A percentile compares a stretch with the other conserved stretches of the same genome.
Evolutionary conservation across 1,140 invertebrate species (phyloP).

Genomic region (Pseudomyrmex cubaensis): DNA sequence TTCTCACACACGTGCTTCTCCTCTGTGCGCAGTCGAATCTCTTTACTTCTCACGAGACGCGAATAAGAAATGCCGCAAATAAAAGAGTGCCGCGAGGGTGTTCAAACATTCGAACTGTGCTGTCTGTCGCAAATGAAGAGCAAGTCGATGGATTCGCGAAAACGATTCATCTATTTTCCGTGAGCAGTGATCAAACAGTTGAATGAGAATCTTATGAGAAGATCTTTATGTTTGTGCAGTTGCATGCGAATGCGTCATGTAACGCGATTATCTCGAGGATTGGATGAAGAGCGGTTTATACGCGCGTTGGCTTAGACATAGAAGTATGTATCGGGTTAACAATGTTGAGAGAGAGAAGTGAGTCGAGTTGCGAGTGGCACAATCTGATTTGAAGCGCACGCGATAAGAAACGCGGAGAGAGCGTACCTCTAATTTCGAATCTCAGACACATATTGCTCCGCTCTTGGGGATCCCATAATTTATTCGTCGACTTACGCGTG

Average conservation of each 20-base stretch:
- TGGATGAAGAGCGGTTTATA: conserved; percentile 37
- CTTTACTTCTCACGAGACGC: conserved; percentile 1
- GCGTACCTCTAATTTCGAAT: conserved; percentile 26
- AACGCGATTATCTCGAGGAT: conserved; percentile 47
- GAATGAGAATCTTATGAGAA: conserved; percentile 1
- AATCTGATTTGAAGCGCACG: conserved; percentile 58
- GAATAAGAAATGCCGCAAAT: background rate
- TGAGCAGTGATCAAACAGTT: conserved; percentile 20
- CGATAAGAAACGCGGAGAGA: conserved; percentile 50
- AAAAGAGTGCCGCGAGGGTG: background rate
- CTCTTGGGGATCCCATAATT: conserved; percentile 32
- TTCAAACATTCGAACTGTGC: conserved; percentile 16
- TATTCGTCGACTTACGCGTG: conserved; percentile 27
- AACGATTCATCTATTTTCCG: conserved; percentile 34
- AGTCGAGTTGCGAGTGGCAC: conserved; percentile 28
- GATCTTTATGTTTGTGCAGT: conserved; percentile 43
- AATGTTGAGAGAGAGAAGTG: conserved; percentile 29
- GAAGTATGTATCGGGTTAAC: conserved; percentile 52
- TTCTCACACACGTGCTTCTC: background rate
- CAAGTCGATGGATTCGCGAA: conserved; percentile 34
- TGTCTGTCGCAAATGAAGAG: conserved; percentile 33
- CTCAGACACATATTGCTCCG: conserved; percentile 19
- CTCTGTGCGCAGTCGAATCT: background rate
- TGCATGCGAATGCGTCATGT: conserved; percentile 57
- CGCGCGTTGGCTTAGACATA: conserved; percentile 13